phyloP scores from a whole-genome alignment of 2,113 vertebrate genomes.

The Procapra przewalskii region DNA sequence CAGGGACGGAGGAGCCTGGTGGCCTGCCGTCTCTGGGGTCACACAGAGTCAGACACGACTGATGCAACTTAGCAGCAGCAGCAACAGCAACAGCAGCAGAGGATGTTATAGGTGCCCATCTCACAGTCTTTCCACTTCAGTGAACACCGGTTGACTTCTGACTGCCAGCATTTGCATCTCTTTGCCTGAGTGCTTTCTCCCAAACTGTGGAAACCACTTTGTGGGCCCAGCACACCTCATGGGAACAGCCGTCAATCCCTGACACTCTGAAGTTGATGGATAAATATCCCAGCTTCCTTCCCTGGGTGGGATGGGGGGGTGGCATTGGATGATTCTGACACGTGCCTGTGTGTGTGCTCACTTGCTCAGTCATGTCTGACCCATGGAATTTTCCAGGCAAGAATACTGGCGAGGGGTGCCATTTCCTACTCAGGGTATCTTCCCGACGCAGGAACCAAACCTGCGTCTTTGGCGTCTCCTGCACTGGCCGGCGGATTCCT shows the following conservation, averaged over 20 bases:
- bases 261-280: neutral
- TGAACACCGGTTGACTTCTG: neutral
- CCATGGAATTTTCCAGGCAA: neutral
- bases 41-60: fast-evolving
- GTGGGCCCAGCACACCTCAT: neutral
- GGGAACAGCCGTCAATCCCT: neutral
- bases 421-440: neutral
- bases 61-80: too few relatives aligned
- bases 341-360: neutral
- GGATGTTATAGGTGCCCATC: neutral
- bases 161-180: neutral
- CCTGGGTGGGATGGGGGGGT: too few relatives aligned
- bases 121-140: neutral
- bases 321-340: fast-evolving
- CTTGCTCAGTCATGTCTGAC: neutral
- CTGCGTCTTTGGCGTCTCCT: neutral
- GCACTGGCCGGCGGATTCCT: fast-evolving
- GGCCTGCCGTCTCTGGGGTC: too few relatives aligned
- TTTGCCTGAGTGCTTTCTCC: neutral
- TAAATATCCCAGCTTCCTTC: neutral
- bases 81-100: too few relatives aligned
- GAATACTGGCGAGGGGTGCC: neutral
- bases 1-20: too few relatives aligned
- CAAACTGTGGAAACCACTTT: neutral
- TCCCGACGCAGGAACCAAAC: fast-evolving